Evolutionary conservation across 2,113 vertebrate species (phyloP).

Genomic region (Mesoclemmys tuberculata): DNA sequence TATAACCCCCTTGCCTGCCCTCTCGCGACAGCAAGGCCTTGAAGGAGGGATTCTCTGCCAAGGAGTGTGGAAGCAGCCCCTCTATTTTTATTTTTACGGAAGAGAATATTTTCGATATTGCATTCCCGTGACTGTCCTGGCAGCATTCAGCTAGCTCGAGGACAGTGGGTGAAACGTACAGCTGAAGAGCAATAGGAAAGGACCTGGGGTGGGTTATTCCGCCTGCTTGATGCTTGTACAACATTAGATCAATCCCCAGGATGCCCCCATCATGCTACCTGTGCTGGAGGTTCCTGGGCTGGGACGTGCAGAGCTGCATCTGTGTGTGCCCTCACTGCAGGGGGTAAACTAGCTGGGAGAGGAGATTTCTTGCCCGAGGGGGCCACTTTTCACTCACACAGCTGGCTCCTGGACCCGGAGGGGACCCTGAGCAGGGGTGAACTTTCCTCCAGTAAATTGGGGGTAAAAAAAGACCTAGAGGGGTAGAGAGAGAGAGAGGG

Average conservation of each 20-base stretch:
- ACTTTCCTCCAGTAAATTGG: neutral
- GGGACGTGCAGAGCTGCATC: neutral
- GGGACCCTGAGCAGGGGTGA: neutral
- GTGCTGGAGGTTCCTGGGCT: neutral
- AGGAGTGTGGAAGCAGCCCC: neutral
- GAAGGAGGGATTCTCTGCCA: neutral
- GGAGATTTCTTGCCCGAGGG: neutral
- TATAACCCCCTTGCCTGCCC: neutral
- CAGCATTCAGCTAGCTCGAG: accelerated
- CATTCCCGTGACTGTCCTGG: neutral
- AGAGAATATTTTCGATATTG: neutral
- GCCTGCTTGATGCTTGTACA: neutral
- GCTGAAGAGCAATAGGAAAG: neutral
- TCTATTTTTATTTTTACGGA: neutral
- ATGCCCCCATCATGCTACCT: neutral
- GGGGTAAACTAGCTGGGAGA: neutral
- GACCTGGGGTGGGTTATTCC: neutral
- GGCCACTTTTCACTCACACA: neutral
- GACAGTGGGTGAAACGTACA: neutral
- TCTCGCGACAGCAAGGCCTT: neutral
- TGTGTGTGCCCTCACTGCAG: accelerated
- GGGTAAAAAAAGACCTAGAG: neutral
- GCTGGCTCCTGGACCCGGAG: neutral
- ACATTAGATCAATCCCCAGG: neutral
- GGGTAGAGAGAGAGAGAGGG: accelerated